Evolutionary conservation across 2,797 vertebrate genomes (phyloP), one percentile per base, ranked within the genome.

Genomic region (Corythornis leucogaster): DNA sequence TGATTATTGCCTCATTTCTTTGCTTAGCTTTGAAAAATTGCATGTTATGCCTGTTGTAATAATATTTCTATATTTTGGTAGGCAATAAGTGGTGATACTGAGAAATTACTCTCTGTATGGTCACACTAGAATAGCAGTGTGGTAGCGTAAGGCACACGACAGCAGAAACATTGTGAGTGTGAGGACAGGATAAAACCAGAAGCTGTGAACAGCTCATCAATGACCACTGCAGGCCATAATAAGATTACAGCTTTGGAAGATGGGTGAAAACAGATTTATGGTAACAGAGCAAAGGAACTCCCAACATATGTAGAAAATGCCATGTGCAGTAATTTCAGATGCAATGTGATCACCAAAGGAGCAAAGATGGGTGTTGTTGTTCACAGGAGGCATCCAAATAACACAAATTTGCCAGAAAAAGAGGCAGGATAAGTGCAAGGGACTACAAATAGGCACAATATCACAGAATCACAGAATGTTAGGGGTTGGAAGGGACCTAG

Each of bases 291-390:
- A 63, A 62, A 76, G 18, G 64, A 85, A 51, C 22, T 63, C 11
- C 35, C 6, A 4, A 38, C 0, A 0, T 77, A 69, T 11, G 40
- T 17, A 69, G 26, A 64, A 86, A 33, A 74, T 33, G 38, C 1
- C 6, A 12, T 5, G 21, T 24, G 21, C 30, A 53, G 8, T 66
- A 55, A 53, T 61, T 79, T 80, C 42, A 40, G n/a, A 15, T 21
- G 14, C 42, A 64, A 13, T 4, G 4, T 38, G 43, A n/a, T 15
- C 4, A 55, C 9, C 12, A 46, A 54, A 74, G 3, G 15, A 17
- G 5, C 15, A 71, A 40, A 59, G 5, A 17, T 5, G 2, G 6
- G 22, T 51, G 12, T 8, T 53, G 50, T 9, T 59, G 14, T 15
- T 57, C 31, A 55, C 19, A 43, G 18, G 12, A 76, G 15, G 9